Evolutionary conservation across 2,888 invertebrate genomes (phyloP).

Genomic region (Aelia acuminata): DNA sequence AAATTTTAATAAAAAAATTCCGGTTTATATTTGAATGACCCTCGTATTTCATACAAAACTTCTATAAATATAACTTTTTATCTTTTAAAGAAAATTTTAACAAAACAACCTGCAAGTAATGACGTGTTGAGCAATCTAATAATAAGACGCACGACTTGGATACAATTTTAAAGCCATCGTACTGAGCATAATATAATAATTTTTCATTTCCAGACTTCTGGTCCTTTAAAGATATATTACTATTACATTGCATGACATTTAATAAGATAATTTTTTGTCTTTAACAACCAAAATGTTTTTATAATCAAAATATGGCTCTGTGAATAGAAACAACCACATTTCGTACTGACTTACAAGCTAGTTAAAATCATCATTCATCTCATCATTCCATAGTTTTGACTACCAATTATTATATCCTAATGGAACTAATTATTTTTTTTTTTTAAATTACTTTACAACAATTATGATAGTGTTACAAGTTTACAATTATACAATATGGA

Average conservation of each 20-base stretch:
- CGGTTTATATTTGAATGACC: too few species aligned
- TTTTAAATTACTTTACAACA: conserved; percentile 35
- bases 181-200: conserved; percentile 32
- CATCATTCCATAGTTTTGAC: conserved; percentile 21
- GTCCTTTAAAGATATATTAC: conserved; percentile 35
- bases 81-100: background rate
- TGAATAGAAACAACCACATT: conserved; percentile 54
- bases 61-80: background rate
- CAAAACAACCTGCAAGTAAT: background rate
- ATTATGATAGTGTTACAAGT: conserved; percentile 41
- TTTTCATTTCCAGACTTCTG: conserved; percentile 43
- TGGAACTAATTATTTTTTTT: conserved; percentile 10
- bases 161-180: conserved; percentile 50
- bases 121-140: conserved; percentile 53
- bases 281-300: conserved; percentile 20
- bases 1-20: too few species aligned
- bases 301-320: conserved; percentile 54
- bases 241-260: conserved; percentile 56
- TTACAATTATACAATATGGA: conserved; percentile 39
- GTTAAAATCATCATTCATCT: conserved; percentile 23
- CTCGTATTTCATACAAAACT: background rate
- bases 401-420: background rate
- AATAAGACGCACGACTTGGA: conserved; percentile 42
- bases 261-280: conserved; percentile 4
- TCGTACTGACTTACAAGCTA: conserved; percentile 45